Conservation (phyloP, 2,797 vertebrate species). For the Lithobates sylvaticus region DNA sequence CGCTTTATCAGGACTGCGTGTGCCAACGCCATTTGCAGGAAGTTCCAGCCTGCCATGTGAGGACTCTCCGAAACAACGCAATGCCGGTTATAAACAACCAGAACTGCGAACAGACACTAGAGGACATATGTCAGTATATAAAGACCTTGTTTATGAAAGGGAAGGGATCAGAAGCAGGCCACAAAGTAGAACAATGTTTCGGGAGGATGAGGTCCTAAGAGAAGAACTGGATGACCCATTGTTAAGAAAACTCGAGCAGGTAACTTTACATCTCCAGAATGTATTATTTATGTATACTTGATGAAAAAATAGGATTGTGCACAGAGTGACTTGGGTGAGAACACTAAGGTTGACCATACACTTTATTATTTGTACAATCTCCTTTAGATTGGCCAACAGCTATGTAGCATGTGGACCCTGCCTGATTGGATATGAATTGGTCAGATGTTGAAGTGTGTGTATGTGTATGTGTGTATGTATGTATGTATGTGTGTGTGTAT, state of each 20-base stretch:
- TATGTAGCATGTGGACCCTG: too few species aligned
- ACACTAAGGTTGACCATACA: too few species aligned
- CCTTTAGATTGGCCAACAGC: too few species aligned
- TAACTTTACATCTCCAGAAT: constrained; percentile 63
- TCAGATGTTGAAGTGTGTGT: too few species aligned
- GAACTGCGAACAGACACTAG: constrained; percentile 43
- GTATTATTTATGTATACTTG: neutral
- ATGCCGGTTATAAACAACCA: constrained; percentile 39
- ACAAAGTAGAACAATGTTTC: constrained; percentile 53
- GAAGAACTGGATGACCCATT: constrained; percentile 74
- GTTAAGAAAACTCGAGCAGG: constrained; percentile 87
- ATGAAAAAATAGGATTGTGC: neutral
- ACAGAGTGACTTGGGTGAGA: too few species aligned
- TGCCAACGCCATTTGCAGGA: constrained; percentile 75
- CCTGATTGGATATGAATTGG: too few species aligned
- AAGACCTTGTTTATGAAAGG: neutral
- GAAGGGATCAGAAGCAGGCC: constrained; percentile 15
- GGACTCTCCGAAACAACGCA: constrained; percentile 72
- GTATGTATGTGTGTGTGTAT: too few species aligned
- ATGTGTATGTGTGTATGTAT: too few species aligned
- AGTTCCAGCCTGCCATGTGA: constrained; percentile 79
- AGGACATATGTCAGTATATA: constrained; percentile 41
- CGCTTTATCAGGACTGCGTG: constrained; percentile 75
- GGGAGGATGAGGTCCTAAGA: constrained; percentile 61
- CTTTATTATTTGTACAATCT: too few species aligned